A percentile compares a stretch with the other conserved stretches of the same genome.
Evolutionary conservation across 2,888 invertebrate genomes (phyloP).

Genomic region (Ormyrus nitidulus): DNA sequence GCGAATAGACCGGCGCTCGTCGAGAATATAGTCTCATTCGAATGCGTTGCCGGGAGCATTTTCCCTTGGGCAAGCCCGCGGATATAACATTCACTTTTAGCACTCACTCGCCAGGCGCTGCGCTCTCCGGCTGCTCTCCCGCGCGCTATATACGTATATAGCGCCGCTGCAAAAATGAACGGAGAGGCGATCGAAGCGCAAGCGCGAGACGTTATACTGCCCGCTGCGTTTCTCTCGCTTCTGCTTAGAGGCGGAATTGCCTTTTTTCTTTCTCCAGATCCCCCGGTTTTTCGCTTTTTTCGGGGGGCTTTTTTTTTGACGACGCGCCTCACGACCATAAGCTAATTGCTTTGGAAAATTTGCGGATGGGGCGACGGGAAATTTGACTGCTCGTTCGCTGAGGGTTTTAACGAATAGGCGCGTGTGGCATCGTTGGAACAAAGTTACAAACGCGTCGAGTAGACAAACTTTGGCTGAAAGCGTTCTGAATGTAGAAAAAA

Average conservation of each 20-base stretch:
- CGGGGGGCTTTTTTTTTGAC: not conserved
- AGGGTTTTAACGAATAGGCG: no score
- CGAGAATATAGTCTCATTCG: constrained; percentile 37
- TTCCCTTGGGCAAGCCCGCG: constrained; percentile 38
- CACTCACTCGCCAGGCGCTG: not conserved
- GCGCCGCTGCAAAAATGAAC: constrained; percentile 17
- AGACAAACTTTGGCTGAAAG: no score
- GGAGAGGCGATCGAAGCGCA: constrained; percentile 13
- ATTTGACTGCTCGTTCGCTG: no score
- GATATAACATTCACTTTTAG: constrained; percentile 57
- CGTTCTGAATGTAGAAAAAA: no score
- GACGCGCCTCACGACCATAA: no score
- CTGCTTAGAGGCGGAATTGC: no score
- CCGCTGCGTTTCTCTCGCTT: no score
- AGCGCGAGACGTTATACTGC: not conserved
- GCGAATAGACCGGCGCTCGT: not conserved
- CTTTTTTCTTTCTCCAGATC: not conserved
- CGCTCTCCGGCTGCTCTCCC: no score
- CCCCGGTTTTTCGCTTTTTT: not conserved
- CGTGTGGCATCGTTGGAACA: no score
- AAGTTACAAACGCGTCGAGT: no score
- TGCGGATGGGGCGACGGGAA: no score
- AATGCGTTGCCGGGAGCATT: constrained; percentile 42
- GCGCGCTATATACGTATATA: not conserved
- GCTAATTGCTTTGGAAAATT: no score